A percentile compares a stretch with the other conserved stretches of the same genome.
Evolutionary conservation across 2,113 vertebrate genomes (phyloP).

Genomic region (Dasyornis broadbenti): DNA sequence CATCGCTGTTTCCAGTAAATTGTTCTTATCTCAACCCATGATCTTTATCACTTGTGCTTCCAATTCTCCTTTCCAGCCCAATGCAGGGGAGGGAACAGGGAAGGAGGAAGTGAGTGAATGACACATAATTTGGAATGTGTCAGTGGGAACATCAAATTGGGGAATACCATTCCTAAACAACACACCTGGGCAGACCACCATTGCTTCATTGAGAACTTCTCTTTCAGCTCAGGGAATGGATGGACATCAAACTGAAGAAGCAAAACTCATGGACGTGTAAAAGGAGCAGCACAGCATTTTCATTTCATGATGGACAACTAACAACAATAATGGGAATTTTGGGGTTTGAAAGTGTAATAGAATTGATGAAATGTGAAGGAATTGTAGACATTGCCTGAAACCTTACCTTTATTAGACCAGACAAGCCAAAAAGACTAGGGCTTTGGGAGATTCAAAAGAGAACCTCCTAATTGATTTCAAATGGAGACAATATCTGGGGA

Average conservation of each 20-base stretch:
- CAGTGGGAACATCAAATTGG: neutral
- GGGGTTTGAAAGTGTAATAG: neutral
- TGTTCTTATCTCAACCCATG: neutral
- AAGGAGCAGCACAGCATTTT: neutral
- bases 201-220: neutral
- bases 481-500: neutral
- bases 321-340: conserved; percentile 4
- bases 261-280: neutral
- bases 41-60: neutral
- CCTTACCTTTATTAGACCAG: conserved; percentile 35
- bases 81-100: neutral
- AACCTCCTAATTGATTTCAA: conserved; percentile 41
- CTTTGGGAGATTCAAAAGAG: neutral
- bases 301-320: neutral
- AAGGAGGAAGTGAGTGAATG: accelerated
- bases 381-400: neutral
- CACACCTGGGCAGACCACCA: neutral
- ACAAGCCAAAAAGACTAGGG: conserved; percentile 22
- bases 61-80: neutral
- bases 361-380: conserved; percentile 8
- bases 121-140: neutral
- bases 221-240: neutral
- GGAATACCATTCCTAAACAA: neutral
- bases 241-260: neutral
- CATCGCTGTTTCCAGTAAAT: neutral